Percentiles rank a stretch among this genome's conserved stretches.
phyloP scores from a whole-genome alignment of 2,113 vertebrate genomes.

The Acrocephalus arundinaceus region DNA sequence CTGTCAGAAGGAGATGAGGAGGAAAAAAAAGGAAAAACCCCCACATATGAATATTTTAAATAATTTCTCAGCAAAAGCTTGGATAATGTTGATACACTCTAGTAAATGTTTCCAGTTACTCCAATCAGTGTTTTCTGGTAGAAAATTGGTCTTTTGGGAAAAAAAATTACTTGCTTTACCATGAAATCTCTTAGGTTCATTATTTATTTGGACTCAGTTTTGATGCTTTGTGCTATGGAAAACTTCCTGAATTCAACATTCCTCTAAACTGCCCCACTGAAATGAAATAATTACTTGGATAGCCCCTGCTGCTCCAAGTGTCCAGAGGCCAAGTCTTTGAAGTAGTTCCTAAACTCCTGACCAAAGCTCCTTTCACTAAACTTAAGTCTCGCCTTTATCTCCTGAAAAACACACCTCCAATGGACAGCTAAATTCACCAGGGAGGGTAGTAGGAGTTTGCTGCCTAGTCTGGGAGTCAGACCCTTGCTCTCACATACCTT shows the following conservation, averaged over 20 bases:
- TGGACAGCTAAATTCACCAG: background rate
- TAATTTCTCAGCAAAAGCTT: background rate
- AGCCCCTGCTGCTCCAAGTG: background rate
- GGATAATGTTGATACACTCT: background rate
- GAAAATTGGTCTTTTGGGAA: background rate
- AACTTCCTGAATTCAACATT: background rate
- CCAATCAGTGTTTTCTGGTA: background rate
- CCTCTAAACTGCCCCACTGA: background rate
- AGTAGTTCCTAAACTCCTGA: background rate
- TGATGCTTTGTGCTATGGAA: background rate
- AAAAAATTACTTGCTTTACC: background rate
- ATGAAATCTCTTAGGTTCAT: background rate
- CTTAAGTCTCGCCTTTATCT: background rate
- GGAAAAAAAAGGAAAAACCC: background rate
- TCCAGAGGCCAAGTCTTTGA: background rate
- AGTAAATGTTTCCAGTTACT: background rate
- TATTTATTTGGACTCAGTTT: background rate
- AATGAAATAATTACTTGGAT: background rate
- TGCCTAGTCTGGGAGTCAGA: background rate
- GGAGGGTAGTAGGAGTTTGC: background rate
- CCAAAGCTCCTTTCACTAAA: background rate
- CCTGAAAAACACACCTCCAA: background rate
- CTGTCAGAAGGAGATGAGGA: background rate
- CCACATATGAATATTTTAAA: background rate
- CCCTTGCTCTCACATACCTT: background rate